Conservation (phyloP, 1,140 invertebrate genomes). For the Ceratina japonica region DNA sequence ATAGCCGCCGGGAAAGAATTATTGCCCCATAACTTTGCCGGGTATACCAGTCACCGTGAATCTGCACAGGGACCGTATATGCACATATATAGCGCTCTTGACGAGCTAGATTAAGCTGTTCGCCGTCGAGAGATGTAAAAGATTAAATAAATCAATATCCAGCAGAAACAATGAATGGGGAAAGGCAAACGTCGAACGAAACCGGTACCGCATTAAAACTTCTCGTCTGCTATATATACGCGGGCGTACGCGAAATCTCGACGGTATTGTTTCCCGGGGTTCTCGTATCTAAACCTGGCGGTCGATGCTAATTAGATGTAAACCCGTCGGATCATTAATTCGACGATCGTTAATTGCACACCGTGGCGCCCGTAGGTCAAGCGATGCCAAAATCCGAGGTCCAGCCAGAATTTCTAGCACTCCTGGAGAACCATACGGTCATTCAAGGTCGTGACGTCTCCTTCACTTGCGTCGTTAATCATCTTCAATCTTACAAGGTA, state of each 20-base stretch:
- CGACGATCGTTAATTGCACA: conserved; percentile 51
- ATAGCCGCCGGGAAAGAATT: conserved; percentile 37
- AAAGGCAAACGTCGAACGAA: background rate
- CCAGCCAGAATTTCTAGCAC: conserved; percentile 88
- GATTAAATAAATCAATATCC: conserved; percentile 47
- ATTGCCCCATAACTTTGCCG: conserved; percentile 35
- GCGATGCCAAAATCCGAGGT: conserved; percentile 70
- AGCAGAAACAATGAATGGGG: background rate
- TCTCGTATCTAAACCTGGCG: background rate
- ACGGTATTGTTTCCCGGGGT: background rate
- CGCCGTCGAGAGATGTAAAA: conserved; percentile 41
- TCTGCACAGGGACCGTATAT: conserved; percentile 2
- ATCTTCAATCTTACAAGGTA: conserved; percentile 91
- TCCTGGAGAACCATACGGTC: conserved; percentile 90
- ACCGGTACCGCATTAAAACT: background rate
- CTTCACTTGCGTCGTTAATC: conserved; percentile 93
- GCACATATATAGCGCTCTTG: too few relatives aligned
- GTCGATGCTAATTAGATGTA: conserved; percentile 47
- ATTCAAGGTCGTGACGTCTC: conserved; percentile 90
- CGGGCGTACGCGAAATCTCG: background rate
- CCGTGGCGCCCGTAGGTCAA: conserved; percentile 55
- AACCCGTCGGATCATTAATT: conserved; percentile 54
- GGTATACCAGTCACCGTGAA: conserved; percentile 20
- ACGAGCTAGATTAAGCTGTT: conserved; percentile 38
- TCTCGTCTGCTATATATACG: background rate